phyloP scores from a whole-genome alignment of 2,113 vertebrate species.

The Planiliza haematocheilus region DNA sequence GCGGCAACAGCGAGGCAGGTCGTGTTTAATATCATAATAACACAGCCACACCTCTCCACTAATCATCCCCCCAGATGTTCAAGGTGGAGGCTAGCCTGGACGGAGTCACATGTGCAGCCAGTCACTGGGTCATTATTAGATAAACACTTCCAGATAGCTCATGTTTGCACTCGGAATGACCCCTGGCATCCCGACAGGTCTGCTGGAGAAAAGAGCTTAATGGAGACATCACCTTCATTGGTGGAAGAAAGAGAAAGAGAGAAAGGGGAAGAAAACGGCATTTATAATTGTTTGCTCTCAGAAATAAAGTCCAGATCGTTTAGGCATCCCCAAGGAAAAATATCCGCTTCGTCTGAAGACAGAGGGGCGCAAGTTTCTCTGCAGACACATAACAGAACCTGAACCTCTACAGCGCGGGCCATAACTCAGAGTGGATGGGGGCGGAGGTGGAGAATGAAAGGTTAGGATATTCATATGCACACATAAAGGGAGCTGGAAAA shows the following conservation, averaged over 20 bases:
- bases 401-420: constrained; percentile 18
- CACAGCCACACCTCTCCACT: constrained; percentile 43
- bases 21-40: constrained; percentile 44
- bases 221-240: constrained; percentile 20
- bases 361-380: constrained; percentile 32
- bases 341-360: constrained; percentile 36
- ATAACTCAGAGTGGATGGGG: constrained; percentile 33
- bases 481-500: constrained; percentile 38
- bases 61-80: constrained; percentile 63
- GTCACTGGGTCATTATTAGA: constrained; percentile 59
- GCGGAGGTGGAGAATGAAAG: constrained; percentile 14
- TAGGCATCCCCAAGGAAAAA: constrained; percentile 39
- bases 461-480: constrained; percentile 53
- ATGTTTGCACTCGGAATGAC: constrained; percentile 59
- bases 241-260: constrained; percentile 17
- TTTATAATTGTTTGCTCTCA: neutral
- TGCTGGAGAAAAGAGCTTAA: constrained; percentile 8
- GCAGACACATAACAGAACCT: constrained; percentile 58
- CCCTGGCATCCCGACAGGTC: constrained; percentile 31
- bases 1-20: neutral
- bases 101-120: constrained; percentile 58
- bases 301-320: constrained; percentile 57
- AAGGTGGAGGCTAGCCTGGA: constrained; percentile 48
- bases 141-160: constrained; percentile 70
- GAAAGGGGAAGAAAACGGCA: neutral